phyloP scores from a whole-genome alignment of 1,140 invertebrate species.

The Drosophila leontia region DNA sequence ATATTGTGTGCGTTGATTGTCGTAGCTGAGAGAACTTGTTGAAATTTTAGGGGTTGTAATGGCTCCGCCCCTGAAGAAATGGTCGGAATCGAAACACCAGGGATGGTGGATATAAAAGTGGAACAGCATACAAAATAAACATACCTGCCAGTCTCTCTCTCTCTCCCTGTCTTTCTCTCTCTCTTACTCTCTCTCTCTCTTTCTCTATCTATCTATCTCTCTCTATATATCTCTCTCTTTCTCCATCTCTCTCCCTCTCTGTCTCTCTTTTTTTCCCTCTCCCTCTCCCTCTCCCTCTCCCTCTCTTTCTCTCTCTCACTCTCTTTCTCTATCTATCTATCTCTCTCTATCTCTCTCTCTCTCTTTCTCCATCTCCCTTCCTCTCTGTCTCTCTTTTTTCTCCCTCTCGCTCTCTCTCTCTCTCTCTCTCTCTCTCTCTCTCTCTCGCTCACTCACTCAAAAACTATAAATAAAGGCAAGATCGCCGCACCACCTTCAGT shows the following conservation, averaged over 20 bases:
- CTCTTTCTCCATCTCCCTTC: background rate
- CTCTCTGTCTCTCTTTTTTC: background rate
- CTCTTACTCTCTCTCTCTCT: background rate
- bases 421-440: too few species aligned
- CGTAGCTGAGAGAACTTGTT: slow-evolving; percentile 10
- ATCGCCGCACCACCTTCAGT: background rate
- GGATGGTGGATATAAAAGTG: slow-evolving; percentile 10
- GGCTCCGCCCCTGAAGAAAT: slow-evolving; percentile 51
- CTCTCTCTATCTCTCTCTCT: background rate
- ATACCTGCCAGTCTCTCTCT: too few species aligned
- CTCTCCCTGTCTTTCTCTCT: too few species aligned
- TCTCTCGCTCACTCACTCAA: background rate
- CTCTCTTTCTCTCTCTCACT: background rate
- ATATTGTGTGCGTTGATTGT: slow-evolving; percentile 51
- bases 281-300: background rate
- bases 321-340: background rate
- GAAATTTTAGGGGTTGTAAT: slow-evolving; percentile 42
- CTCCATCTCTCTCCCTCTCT: background rate
- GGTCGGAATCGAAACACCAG: slow-evolving; percentile 11
- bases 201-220: background rate
- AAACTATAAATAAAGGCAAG: background rate
- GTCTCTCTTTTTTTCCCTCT: background rate
- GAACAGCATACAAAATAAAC: slow-evolving; percentile 22
- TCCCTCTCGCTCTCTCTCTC: background rate
- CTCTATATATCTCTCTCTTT: background rate